These are phyloP conservation scores for Lycophotia porphyrea DNA, from an alignment of 2,888 invertebrate genomes.

Conservation along the genomic window DNA sequence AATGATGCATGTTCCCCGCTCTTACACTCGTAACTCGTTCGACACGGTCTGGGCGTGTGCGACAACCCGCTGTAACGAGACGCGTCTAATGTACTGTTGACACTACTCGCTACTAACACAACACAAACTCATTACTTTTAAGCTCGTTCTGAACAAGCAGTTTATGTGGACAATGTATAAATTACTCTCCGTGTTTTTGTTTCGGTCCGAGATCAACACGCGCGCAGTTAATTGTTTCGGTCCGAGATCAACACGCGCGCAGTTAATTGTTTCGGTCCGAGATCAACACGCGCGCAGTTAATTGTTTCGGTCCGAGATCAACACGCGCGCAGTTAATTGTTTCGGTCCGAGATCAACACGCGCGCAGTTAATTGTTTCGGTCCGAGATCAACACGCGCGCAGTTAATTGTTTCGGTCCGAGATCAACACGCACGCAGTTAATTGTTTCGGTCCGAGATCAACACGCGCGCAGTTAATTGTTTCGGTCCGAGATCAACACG, in stretches of 20 bases:
- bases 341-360: constrained; percentile 34
- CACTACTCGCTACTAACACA: constrained; percentile 1
- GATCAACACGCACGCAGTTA: constrained; percentile 26
- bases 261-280: constrained; percentile 12
- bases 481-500: constrained; percentile 29
- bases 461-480: constrained; percentile 19
- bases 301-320: constrained; percentile 34
- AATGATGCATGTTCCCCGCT: constrained; percentile 23
- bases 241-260: constrained; percentile 27
- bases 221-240: not conserved
- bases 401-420: constrained; percentile 12
- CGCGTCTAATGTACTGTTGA: constrained; percentile 17
- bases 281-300: constrained; percentile 26
- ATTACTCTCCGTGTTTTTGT: constrained; percentile 29
- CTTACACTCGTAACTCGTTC: constrained; percentile 2
- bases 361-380: constrained; percentile 10
- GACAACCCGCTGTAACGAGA: constrained; percentile 8
- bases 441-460: constrained; percentile 34
- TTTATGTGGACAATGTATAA: constrained; percentile 33
- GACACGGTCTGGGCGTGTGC: not conserved
- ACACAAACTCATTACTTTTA: constrained; percentile 35
- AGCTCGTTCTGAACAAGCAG: constrained; percentile 19
- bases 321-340: constrained; percentile 16
- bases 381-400: constrained; percentile 27
- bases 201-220: constrained; percentile 27